phyloP scores from a whole-genome alignment of 2,797 vertebrate genomes.

The Neostethus bicornis region DNA sequence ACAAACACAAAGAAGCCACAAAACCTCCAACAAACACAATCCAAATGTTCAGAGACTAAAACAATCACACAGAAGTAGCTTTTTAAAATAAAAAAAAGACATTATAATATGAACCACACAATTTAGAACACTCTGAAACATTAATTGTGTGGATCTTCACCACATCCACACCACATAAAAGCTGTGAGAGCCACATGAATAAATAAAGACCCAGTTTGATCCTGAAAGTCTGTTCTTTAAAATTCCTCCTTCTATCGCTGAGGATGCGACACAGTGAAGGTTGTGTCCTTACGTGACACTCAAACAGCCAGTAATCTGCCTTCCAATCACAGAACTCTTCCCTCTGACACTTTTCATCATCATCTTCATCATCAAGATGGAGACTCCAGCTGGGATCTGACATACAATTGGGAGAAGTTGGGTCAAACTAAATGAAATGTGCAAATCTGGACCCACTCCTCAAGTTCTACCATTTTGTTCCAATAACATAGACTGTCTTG shows the following conservation, averaged over 20 bases:
- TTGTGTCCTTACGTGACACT: constrained; percentile 10
- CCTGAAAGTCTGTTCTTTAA: not conserved
- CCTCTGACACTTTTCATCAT: not conserved
- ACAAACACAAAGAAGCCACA: too few species aligned
- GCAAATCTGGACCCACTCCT: not conserved
- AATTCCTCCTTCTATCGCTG: not conserved
- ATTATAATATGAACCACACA: too few species aligned
- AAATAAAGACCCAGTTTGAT: not conserved
- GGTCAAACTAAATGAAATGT: not conserved
- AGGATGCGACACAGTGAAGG: constrained; percentile 5
- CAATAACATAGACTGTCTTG: not conserved
- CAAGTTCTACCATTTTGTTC: not conserved
- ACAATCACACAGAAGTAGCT: too few species aligned
- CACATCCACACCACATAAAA: not conserved
- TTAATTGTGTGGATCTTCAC: too few species aligned
- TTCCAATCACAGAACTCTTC: not conserved
- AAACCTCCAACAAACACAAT: too few species aligned
- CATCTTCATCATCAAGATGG: not conserved
- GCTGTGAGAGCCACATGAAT: not conserved
- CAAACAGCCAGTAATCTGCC: constrained; percentile 3
- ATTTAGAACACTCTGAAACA: too few species aligned
- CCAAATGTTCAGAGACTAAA: too few species aligned
- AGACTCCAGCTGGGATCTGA: not conserved
- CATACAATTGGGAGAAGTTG: not conserved
- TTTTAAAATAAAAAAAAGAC: too few species aligned